phyloP scores from a whole-genome alignment of 1,140 invertebrate genomes.

The Sogatella furcifera region DNA sequence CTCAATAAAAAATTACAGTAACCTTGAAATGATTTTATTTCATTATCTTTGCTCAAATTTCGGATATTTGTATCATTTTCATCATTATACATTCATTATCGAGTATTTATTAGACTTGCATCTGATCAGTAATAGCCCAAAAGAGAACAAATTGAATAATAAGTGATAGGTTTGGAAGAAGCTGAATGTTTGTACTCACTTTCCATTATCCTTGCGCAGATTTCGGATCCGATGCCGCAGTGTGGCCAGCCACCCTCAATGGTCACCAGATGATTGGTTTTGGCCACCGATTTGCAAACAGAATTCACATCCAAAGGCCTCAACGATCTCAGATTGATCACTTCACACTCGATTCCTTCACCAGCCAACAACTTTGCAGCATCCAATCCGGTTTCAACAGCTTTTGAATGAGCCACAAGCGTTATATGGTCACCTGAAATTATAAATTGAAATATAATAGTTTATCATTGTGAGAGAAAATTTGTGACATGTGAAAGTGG shows the following conservation, averaged over 20 bases:
- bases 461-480: too few species aligned
- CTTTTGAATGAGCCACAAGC: slow-evolving; percentile 82
- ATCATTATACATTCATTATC: too few species aligned
- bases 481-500: too few species aligned
- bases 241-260: slow-evolving; percentile 97
- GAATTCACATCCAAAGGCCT: slow-evolving; percentile 87
- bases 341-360: slow-evolving; percentile 84
- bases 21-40: too few species aligned
- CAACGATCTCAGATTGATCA: slow-evolving; percentile 92
- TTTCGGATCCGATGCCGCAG: slow-evolving; percentile 90
- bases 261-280: slow-evolving; percentile 90
- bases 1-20: too few species aligned
- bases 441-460: too few species aligned
- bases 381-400: slow-evolving; percentile 74
- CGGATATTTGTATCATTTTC: too few species aligned
- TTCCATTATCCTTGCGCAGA: slow-evolving; percentile 88
- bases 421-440: slow-evolving; percentile 78
- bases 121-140: too few species aligned
- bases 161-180: too few species aligned
- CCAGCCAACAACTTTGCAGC: slow-evolving; percentile 82
- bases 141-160: too few species aligned
- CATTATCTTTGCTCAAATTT: too few species aligned
- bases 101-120: too few species aligned
- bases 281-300: slow-evolving; percentile 80
- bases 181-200: slow-evolving; percentile 43